Percentiles rank a stretch among this genome's conserved stretches.
Conservation (phyloP, 2,888 invertebrate species). For the Cordilura impudica region DNA sequence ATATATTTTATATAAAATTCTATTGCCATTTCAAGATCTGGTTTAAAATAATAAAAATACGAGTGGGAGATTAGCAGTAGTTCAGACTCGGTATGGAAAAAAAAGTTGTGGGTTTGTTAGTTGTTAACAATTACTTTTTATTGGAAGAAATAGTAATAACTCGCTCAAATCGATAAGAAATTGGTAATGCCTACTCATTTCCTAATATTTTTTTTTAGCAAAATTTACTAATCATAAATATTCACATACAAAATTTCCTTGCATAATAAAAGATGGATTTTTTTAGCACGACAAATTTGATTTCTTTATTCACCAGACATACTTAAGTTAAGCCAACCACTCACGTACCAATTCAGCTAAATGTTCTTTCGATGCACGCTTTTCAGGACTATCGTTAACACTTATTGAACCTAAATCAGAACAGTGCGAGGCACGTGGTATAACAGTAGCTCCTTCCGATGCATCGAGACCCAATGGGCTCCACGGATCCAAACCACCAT, state of each 20-base stretch:
- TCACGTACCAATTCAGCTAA: conserved; percentile 69
- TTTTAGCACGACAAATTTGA: background rate
- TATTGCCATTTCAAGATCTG: too few relatives aligned
- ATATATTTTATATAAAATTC: too few relatives aligned
- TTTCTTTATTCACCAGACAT: background rate
- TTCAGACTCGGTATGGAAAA: too few relatives aligned
- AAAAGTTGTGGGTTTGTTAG: background rate
- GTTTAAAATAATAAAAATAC: too few relatives aligned
- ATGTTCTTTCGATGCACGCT: conserved; percentile 72
- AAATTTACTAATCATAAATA: too few relatives aligned
- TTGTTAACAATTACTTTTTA: too few relatives aligned
- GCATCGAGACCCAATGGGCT: conserved; percentile 78
- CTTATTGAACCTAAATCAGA: conserved; percentile 72
- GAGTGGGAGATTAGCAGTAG: too few relatives aligned
- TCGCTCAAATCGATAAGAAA: background rate
- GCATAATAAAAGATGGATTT: too few relatives aligned
- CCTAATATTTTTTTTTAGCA: too few relatives aligned
- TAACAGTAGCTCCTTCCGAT: conserved; percentile 68
- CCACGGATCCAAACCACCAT: conserved; percentile 81
- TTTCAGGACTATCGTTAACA: conserved; percentile 67
- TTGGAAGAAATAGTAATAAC: too few relatives aligned
- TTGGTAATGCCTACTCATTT: too few relatives aligned
- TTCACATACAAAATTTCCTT: too few relatives aligned
- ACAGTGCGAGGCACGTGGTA: conserved; percentile 73
- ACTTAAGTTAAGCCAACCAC: conserved; percentile 69